Evolutionary conservation across 1,140 invertebrate genomes (phyloP).

Genomic region (Anastrepha obliqua): DNA sequence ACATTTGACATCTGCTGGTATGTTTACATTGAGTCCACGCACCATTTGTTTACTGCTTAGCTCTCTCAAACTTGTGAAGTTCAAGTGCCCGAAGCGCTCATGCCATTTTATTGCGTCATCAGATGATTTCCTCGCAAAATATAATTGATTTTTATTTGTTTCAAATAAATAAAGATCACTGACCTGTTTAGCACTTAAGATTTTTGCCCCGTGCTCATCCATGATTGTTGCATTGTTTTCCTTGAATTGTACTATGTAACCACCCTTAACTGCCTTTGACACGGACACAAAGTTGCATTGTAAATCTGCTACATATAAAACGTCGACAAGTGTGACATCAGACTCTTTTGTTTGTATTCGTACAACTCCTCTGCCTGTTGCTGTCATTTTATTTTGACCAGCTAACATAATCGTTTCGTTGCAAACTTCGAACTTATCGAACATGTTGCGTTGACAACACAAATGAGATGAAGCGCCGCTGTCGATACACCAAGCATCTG

Average conservation of each 20-base stretch:
- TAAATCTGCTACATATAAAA: not conserved
- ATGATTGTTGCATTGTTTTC: too few species aligned
- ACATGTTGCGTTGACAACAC: constrained; percentile 53
- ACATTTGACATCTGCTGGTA: too few species aligned
- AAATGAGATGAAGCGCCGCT: constrained; percentile 61
- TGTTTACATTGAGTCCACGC: too few species aligned
- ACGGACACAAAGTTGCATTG: constrained; percentile 16
- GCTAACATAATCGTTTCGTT: not conserved
- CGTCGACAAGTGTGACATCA: not conserved
- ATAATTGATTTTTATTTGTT: too few species aligned
- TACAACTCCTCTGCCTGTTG: not conserved
- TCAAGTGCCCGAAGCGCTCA: too few species aligned
- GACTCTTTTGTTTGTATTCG: not conserved
- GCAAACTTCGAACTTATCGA: constrained; percentile 4
- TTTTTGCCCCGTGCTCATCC: too few species aligned
- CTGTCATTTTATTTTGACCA: not conserved
- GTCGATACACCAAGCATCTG: constrained; percentile 59
- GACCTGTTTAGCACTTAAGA: too few species aligned
- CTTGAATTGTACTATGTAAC: not conserved
- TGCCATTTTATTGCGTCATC: too few species aligned
- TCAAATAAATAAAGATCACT: too few species aligned
- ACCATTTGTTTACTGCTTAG: too few species aligned
- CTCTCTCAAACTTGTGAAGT: too few species aligned
- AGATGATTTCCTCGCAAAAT: too few species aligned
- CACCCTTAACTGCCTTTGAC: not conserved